Base-by-base conservation (phyloP, 1,140 invertebrate species). In the Bombus pyrosoma region DNA sequence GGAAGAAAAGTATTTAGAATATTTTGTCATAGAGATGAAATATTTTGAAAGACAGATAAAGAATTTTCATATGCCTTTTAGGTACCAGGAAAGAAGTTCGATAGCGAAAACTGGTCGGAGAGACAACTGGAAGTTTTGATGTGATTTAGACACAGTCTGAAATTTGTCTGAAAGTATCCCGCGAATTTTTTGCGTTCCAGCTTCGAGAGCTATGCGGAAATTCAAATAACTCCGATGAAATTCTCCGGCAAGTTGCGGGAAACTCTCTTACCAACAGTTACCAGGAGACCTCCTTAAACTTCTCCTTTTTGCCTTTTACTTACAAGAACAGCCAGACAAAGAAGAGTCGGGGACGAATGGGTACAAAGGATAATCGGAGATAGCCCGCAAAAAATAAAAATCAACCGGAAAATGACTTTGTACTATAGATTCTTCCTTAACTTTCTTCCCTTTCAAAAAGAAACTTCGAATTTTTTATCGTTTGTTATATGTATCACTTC, bases 321-420 rank as follows among this genome's bases (percentile, higher is more conserved):
- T 69, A 47, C 59, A 53, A 66, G 88, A 79, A 34, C 77, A 79
- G 59, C 83, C 80, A 74, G 78, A 82, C 81, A 82, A 73, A 74
- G 53, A 86, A 75, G 78, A 79, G 71, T 78, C 85, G 53, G 32
- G 57, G 83, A 88, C 74, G 80, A 84, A 88, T 80, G 64, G 78
- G 39, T 80, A 86, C 68, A 32, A 76, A 86, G 83, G 86, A 89
- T 90, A 91, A 91, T 90, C 89, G 81, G 80, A 81, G 83, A 91
- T 73, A 83, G 79, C 79, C 73, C 62, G 81, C 34, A 62, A 81
- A 43, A 75, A 90, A 90, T 86, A 89, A 83, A 90, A 90, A 88
- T 87, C 86, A 84, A 84, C 86, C 68, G 77, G 76, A 39, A 37
- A 39, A 34, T n/a, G 12, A 59, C 74, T 76, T 28, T 13, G 22